Evolutionary conservation across 2,888 invertebrate genomes (phyloP), one percentile per base, ranked within the genome.

Genomic region (Ophion costatus): DNA sequence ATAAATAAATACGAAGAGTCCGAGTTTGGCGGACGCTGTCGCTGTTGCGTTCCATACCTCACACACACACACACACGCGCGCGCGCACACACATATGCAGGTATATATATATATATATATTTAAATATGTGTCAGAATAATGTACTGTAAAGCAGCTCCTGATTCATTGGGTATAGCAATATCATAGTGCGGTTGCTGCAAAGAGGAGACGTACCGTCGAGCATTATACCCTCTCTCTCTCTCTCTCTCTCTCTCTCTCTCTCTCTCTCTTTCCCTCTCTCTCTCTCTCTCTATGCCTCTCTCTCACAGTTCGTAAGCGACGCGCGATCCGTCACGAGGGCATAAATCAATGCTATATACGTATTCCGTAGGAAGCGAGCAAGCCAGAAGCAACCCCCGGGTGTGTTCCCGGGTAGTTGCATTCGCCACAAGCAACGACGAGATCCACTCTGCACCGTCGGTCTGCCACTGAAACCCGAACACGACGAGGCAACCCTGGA

Each of bases 331-430:
- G 90, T 92, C 92, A 90, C 89, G 88, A 88, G 88, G 89, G 89
- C 87, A 91, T 91, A 91, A 91, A 92, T 92, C 91, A 92, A 91
- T 91, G 91, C 88, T 90, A 42, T 22, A 63, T 74, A 88, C 87
- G 87, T 86, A 86, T 87, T 83, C 78, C 87, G 84, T 83, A 80
- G 85, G 86, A 80, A 86, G 87, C 85, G 84, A 86, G 81, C 86
- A 89, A 80, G 61, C 83, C 84, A 79, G 73, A 74, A 85, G 76
- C 82, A 85, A 85, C 85, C 85, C 85, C 82, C 71, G 82, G 45
- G 10, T 74, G 80, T 85, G 67, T 82, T 82, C 80, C 77, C 86
- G 83, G 86, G 83, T 77, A 85, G 87, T 80, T 86, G 82, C 87
- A 87, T 88, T 88, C 86, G 87, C 82, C 86, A 79, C 85, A 82